Evolutionary conservation across 2,113 vertebrate genomes (phyloP), one percentile per base, ranked within the genome.

Genomic region (Sebastes fasciatus): DNA sequence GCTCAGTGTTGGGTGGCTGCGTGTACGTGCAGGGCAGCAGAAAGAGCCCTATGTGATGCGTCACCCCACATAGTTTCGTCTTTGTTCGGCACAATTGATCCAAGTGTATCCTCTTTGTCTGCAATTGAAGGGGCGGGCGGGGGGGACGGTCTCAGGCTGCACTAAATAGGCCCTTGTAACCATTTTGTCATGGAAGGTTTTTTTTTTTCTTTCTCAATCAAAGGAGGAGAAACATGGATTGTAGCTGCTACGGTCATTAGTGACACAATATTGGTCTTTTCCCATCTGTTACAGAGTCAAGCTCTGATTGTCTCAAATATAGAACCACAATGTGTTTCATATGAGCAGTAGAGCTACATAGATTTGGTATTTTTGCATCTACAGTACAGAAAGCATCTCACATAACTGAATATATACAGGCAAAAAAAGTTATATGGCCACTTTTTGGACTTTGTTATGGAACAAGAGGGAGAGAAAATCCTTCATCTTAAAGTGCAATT

Each of bases 21-120:
- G 82, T 73, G 86, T 94, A 93, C 86, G 88, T 95, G 93, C 92
- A 79, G 86, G 79, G 87, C 89, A 91, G 84, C 91, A 94, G 92
- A 94, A 92, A 92, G 91, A 89, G 82, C 82, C 84, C 87, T 91
- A 85, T 92, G 89, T 93, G 89, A 93, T 93, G 93, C 90, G 42
- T 94, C 93, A 91, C 92, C 92, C 92, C 85, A 83, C 86, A 92
- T 89, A 92, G 91, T 93, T 92, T 61, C 34, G 82, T 88, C 92
- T 91, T 94, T 94, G 94, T 94, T 93, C 74, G 2, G 86, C 92
- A 91, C 90, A 94, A 92, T 92, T 92, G 94, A 94, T 94, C 91
- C 91, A 94, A 95, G 87, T 93, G 90, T 52, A 84, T 94, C 84
- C 82, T 86, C 91, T 94, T 94, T 95, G 94, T 94, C 85, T 93